Percentiles rank a stretch among this genome's conserved stretches.
Evolutionary conservation across 2,888 invertebrate species (phyloP).

Genomic region (Tetrapedia diversipes): DNA sequence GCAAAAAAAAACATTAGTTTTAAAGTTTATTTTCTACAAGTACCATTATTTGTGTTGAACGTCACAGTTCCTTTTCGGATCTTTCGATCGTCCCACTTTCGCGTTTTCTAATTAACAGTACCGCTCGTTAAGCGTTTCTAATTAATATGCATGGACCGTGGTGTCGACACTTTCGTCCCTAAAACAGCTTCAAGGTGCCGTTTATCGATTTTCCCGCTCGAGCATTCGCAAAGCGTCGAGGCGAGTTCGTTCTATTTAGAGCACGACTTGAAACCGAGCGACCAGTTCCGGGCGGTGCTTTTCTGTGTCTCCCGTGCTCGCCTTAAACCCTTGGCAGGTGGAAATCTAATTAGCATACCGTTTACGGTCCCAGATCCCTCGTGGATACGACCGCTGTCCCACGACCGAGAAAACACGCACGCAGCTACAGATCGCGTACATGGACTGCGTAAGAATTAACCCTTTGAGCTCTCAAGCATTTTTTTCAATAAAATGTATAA

Average conservation of each 20-base stretch:
- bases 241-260: constrained; percentile 20
- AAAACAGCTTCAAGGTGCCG: not conserved
- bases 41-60: too few species aligned
- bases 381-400: constrained; percentile 59
- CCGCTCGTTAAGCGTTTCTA: not conserved
- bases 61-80: too few species aligned
- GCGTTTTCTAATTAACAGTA: not conserved
- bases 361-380: constrained; percentile 58
- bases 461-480: too few species aligned
- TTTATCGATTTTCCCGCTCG: not conserved
- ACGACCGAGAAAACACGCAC: constrained; percentile 42
- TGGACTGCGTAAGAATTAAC: too few species aligned
- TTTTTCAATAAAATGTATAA: too few species aligned
- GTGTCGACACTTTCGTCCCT: not conserved
- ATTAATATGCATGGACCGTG: constrained; percentile 3
- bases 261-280: constrained; percentile 54
- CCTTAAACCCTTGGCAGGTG: constrained; percentile 60
- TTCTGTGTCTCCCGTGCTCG: constrained; percentile 45
- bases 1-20: too few species aligned
- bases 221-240: not conserved
- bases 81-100: too few species aligned
- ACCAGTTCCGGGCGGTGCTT: constrained; percentile 58
- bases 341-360: constrained; percentile 68
- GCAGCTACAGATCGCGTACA: too few species aligned
- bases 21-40: too few species aligned